These are phyloP conservation scores for Panurus biarmicus DNA, from an alignment of 2,113 vertebrate genomes.

Conservation along the genomic window DNA sequence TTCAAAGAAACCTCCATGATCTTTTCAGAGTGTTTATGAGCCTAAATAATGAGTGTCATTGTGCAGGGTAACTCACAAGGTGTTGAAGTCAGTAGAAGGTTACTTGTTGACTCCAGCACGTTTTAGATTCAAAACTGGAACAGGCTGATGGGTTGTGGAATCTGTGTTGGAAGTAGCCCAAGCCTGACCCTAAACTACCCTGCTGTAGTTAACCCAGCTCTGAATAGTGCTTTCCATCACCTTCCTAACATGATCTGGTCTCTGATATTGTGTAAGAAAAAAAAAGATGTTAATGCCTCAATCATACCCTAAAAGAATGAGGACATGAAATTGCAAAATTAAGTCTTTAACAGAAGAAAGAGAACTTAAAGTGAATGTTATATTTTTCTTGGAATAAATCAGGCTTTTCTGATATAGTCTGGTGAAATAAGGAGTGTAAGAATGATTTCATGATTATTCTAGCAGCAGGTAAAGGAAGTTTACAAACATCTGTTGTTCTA, in stretches of 20 bases:
- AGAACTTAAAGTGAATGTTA: not conserved
- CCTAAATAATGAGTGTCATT: not conserved
- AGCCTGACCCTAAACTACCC: not conserved
- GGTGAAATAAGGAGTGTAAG: not conserved
- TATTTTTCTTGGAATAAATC: not conserved
- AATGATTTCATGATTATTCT: not conserved
- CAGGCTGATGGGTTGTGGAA: not conserved
- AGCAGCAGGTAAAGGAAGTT: not conserved
- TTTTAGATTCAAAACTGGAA: not conserved
- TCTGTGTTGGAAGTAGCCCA: not conserved
- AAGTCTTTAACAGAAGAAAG: not conserved
- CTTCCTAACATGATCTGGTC: not conserved
- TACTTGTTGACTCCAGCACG: not conserved
- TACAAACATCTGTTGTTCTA: not conserved
- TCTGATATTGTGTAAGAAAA: not conserved
- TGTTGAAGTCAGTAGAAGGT: not conserved
- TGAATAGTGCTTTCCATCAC: not conserved
- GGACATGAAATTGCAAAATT: not conserved
- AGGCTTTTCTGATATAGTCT: not conserved
- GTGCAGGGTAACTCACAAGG: fast-evolving
- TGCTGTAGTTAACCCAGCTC: not conserved
- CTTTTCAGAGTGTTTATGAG: not conserved
- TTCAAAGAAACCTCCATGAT: not conserved
- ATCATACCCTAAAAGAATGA: not conserved
- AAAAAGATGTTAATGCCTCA: not conserved